A percentile compares a stretch with the other conserved stretches of the same genome.
phyloP scores from a whole-genome alignment of 2,797 vertebrate genomes.

The Podarcis lilfordi region DNA sequence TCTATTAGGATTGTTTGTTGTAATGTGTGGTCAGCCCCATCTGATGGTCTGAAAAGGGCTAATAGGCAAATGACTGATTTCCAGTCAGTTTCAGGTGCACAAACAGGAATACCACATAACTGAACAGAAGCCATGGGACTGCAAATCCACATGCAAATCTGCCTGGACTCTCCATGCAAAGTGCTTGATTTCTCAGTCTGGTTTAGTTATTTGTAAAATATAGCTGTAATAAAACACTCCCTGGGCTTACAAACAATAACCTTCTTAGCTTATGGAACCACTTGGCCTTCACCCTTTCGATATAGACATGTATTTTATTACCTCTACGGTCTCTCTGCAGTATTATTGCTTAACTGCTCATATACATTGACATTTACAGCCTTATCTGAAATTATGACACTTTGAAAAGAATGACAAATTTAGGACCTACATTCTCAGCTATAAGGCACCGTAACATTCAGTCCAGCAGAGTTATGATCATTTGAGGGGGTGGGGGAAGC shows the following conservation, averaged over 20 bases:
- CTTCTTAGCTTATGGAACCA: constrained; percentile 46
- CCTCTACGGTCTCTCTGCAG: constrained; percentile 15
- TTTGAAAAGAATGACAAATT: constrained; percentile 36
- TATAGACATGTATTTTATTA: constrained; percentile 53
- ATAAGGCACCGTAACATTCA: constrained; percentile 38
- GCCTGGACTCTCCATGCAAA: not conserved
- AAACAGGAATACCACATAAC: not conserved
- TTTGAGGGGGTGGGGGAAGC: constrained; percentile 3
- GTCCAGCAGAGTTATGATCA: constrained; percentile 40
- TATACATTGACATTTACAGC: constrained; percentile 57
- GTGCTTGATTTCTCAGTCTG: not conserved
- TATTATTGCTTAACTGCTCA: constrained; percentile 57
- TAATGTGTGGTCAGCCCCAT: not conserved
- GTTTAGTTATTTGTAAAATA: constrained; percentile 28
- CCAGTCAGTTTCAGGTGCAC: not conserved
- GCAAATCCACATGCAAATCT: constrained; percentile 8
- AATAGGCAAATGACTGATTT: not conserved
- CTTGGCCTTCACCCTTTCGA: constrained; percentile 53
- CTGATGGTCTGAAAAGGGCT: not conserved
- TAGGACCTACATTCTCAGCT: constrained; percentile 15
- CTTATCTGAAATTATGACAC: constrained; percentile 42
- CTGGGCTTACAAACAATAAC: constrained; percentile 33
- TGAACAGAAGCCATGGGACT: not conserved
- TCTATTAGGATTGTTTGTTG: not conserved
- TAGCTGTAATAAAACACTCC: constrained; percentile 31